Evolutionary conservation across 2,888 invertebrate species (phyloP), one percentile per base, ranked within the genome.

Genomic region (Idaea straminata): DNA sequence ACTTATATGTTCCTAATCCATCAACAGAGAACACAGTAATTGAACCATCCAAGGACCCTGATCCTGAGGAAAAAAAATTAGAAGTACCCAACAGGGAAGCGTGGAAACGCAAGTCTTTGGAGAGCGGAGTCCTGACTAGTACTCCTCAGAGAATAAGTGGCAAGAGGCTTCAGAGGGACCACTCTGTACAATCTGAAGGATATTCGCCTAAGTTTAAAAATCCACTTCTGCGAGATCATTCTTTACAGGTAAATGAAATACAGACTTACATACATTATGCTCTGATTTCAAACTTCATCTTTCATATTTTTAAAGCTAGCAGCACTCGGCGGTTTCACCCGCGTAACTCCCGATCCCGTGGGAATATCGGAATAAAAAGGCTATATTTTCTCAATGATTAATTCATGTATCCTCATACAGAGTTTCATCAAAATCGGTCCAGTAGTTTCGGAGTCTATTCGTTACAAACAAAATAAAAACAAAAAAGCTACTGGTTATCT

Each of bases 141-240:
- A 82, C 84, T 59, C 85, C 87, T 4, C 82, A 83, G 62, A 80
- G 74, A 72, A 75, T 75, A 34, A 84, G 77, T 72, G 69, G 81
- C 1, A 91, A 87, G 67, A 86, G 82, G 66, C 77, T 93, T 63
- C 88, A 89, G 71, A 84, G 93, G 69, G 93, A 93, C 70, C 84
- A 88, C 72, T 93, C 93, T 38, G 80, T 93, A 35, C 93, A 93
- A 67, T 93, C 93, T 10, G 93, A 93, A 69, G 90, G 92, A 62
- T 89, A 86, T 73, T 77, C 85, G 69, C 88, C 91, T 36, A 89
- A 85, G 72, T 80, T 89, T 64, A 92, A 90, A 80, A 92, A 92
- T 76, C 91, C 92, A 15, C 82, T 93, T 67, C 77, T 92, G 13
- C 85, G 93, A 74, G 93, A 93, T 79, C 87, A 89, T 69, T 93